A percentile compares a stretch with the other conserved stretches of the same genome.
Evolutionary conservation across 2,113 vertebrate species (phyloP).

Genomic region (Peromyscus maniculatus): DNA sequence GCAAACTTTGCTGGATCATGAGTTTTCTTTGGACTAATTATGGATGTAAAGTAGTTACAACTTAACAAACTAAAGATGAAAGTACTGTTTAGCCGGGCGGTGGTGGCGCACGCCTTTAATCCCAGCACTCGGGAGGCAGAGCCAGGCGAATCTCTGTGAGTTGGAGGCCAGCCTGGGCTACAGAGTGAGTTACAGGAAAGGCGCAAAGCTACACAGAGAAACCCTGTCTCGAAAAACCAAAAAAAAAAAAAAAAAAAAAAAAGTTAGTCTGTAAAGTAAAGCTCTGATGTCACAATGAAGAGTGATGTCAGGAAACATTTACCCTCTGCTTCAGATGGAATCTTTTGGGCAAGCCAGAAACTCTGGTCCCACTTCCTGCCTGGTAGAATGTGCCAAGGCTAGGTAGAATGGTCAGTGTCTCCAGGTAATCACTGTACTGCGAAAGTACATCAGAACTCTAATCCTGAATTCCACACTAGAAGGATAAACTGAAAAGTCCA

Average conservation of each 20-base stretch:
- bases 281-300: constrained; percentile 48
- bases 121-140: too few relatives aligned
- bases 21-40: constrained; percentile 45
- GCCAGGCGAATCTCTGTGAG: too few relatives aligned
- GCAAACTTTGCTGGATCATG: not conserved
- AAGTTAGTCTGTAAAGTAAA: not conserved
- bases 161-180: too few relatives aligned
- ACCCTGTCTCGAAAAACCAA: too few relatives aligned
- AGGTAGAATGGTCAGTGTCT: not conserved
- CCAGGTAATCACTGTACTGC: not conserved
- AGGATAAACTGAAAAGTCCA: not conserved
- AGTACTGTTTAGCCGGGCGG: not conserved
- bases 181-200: too few relatives aligned
- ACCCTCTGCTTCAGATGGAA: not conserved
- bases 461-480: not conserved
- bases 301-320: constrained; percentile 20
- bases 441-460: not conserved
- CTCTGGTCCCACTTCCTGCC: not conserved
- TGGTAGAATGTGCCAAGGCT: not conserved
- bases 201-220: too few relatives aligned
- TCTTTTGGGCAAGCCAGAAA: not conserved
- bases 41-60: not conserved
- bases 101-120: too few relatives aligned
- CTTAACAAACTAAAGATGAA: constrained; percentile 32
- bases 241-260: constrained; percentile 50